These are phyloP conservation scores for Atractosteus spatula DNA, from an alignment of 2,113 vertebrate species.

Conservation along the genomic window DNA sequence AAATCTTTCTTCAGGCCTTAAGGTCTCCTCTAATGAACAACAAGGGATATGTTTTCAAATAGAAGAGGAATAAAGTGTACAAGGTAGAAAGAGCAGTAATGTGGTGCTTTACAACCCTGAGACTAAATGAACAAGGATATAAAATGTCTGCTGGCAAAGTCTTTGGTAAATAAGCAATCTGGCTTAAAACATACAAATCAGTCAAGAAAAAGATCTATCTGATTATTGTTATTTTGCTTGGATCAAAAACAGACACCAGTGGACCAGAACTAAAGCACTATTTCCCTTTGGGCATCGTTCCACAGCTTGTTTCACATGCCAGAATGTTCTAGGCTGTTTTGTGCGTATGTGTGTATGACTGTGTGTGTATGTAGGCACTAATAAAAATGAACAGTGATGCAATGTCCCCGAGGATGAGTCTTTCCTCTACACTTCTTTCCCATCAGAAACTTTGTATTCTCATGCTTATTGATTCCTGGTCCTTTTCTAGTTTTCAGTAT, in stretches of 20 bases:
- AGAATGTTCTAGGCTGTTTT: conserved; percentile 22
- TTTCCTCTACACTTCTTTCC: conserved; percentile 6
- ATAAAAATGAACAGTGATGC: conserved; percentile 14
- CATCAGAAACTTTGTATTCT: conserved; percentile 15
- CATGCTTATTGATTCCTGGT: conserved; percentile 19
- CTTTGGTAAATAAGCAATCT: neutral
- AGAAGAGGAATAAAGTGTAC: neutral
- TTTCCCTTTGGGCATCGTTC: conserved; percentile 33
- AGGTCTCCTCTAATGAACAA: too few species aligned
- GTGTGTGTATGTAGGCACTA: conserved; percentile 19
- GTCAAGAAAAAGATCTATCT: neutral
- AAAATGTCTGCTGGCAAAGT: neutral
- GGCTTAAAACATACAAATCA: conserved; percentile 3
- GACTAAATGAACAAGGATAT: neutral
- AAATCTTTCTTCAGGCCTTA: too few species aligned
- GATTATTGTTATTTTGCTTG: conserved; percentile 1
- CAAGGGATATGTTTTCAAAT: too few species aligned
- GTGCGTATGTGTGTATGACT: neutral
- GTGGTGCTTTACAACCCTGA: neutral
- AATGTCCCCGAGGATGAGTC: conserved; percentile 5
- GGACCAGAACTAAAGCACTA: conserved; percentile 38
- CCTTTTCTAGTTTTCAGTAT: conserved; percentile 4
- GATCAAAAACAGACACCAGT: conserved; percentile 27
- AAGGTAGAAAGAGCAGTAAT: neutral
- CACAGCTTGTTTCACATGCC: neutral